Evolutionary conservation across 2,797 vertebrate genomes (phyloP), one percentile per base, ranked within the genome.

Genomic region (Molossus alvarezi): DNA sequence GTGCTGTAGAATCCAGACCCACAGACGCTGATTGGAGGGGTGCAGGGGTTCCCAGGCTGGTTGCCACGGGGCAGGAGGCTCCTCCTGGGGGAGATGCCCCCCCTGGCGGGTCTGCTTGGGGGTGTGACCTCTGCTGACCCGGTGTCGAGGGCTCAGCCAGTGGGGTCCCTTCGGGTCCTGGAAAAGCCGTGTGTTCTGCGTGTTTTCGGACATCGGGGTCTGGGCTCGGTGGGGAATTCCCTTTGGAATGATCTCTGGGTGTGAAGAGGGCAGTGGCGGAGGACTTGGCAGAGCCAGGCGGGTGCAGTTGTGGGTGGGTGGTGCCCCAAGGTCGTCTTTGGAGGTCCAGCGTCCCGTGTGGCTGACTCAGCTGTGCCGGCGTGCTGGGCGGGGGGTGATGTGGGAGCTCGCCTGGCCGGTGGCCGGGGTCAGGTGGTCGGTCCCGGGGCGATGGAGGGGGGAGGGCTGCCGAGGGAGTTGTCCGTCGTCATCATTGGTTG

Each of bases 111-210:
- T 67, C 14, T 45, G 41, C 41, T 45, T 6, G 41, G 4, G 41
- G 6, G 15, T 55, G 53, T 55, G 53, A 55, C 53, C 33, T 20
- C 67, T 37, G 18, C 67, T 20, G 33, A 33, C 12, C 3, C 5
- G 9, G 18, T 25, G 6, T 5, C 21, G 9, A 9, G 2, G 6
- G 13, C 8, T 2, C 3, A 18, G 18, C 67, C 57, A 0, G 33
- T 0, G 23, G 41, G 0, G 45, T 33, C 57, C 2, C 29, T 1
- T 10, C 4, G 1, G 18, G 6, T 10, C 87, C n/a, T 23, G 5
- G 6, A 21, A 62, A 33, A 33, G 4, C 64, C 3, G 2, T 0
- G 0, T 8, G 48, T 25, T 69, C 33, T 10, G 18, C 33, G 15
- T 11, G 0, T 25, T 11, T 48, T 29, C 0, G 2, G 60, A 60